A percentile compares a stretch with the other conserved stretches of the same genome.
Evolutionary conservation across 92 coral and sea anemone genomes (phyloP).

Genomic region (Paragorgia papillata): DNA sequence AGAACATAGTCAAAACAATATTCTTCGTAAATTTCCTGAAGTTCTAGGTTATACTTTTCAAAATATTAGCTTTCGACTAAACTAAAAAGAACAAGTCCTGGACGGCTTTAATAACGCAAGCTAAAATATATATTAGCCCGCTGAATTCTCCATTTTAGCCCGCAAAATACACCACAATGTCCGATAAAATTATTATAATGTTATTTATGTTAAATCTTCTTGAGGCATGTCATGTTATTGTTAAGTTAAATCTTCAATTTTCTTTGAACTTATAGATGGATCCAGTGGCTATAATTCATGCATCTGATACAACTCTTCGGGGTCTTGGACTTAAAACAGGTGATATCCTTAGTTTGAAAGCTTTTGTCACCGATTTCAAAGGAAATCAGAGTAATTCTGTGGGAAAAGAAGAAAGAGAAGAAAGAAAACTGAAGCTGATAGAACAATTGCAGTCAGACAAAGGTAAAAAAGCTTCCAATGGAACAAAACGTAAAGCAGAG

Average conservation of each 20-base stretch:
- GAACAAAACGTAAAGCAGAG: constrained; percentile 16
- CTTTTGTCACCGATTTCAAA: constrained; percentile 2
- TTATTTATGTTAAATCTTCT: too few relatives aligned
- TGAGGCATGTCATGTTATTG: too few relatives aligned
- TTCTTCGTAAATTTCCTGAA: too few relatives aligned
- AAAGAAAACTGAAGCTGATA: constrained; percentile 55
- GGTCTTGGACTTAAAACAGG: constrained; percentile 32
- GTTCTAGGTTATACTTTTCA: too few relatives aligned
- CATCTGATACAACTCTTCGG: constrained; percentile 10
- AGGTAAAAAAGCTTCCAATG: constrained; percentile 24
- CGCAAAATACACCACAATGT: too few relatives aligned
- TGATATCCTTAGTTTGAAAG: constrained; percentile 30
- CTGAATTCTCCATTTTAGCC: too few relatives aligned
- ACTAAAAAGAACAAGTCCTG: too few relatives aligned
- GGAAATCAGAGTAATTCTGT: neutral
- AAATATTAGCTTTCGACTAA: too few relatives aligned
- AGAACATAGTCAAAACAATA: too few relatives aligned
- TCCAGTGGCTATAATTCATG: constrained; percentile 11
- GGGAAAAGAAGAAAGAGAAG: constrained; percentile 29
- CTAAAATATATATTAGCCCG: too few relatives aligned
- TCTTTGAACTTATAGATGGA: constrained; percentile 21
- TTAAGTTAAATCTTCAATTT: neutral
- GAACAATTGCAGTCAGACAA: constrained; percentile 52
- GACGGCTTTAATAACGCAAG: too few relatives aligned
- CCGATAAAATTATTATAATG: too few relatives aligned